Evolutionary conservation across 2,113 vertebrate species (phyloP).

Genomic region (Macrotis lagotis): DNA sequence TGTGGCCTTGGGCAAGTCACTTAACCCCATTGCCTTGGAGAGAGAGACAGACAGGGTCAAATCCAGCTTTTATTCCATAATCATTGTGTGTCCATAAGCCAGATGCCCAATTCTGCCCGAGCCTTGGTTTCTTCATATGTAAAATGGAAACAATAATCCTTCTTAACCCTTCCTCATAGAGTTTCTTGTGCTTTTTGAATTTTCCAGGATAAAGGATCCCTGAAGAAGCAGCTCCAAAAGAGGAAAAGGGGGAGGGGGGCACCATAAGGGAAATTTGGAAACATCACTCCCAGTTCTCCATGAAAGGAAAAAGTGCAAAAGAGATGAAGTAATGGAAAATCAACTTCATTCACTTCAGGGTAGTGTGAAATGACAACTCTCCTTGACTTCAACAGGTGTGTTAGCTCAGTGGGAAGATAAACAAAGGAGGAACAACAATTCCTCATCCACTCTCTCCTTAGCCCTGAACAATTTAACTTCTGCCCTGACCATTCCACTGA

Average conservation of each 20-base stretch:
- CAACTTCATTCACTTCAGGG: not conserved
- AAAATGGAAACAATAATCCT: not conserved
- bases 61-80: not conserved
- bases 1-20: too few relatives aligned
- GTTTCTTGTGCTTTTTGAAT: not conserved
- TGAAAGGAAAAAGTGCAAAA: not conserved
- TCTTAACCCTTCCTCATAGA: not conserved
- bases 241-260: not conserved
- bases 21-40: too few relatives aligned
- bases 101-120: not conserved
- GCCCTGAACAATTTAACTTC: not conserved
- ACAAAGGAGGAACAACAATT: not conserved
- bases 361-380: not conserved
- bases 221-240: not conserved
- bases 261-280: not conserved
- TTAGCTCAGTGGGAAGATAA: not conserved
- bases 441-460: not conserved
- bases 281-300: not conserved
- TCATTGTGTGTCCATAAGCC: not conserved
- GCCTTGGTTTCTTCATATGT: not conserved
- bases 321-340: not conserved
- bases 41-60: too few relatives aligned
- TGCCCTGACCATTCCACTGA: not conserved
- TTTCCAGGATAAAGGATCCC: not conserved
- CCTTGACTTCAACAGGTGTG: not conserved